Evolutionary conservation across 2,888 invertebrate genomes (phyloP).

Genomic region (Eristalis tenax): DNA sequence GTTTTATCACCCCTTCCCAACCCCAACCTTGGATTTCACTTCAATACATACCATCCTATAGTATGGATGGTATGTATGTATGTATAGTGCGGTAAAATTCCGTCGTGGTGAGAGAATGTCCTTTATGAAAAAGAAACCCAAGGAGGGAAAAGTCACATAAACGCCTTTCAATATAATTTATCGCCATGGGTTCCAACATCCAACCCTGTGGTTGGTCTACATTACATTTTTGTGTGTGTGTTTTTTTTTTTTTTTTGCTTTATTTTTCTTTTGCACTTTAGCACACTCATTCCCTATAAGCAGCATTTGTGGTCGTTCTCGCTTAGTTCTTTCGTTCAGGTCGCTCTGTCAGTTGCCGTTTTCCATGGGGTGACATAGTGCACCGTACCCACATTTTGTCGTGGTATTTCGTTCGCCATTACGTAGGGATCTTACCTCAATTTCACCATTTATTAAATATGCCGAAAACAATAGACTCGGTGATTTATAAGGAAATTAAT

Average conservation of each 20-base stretch:
- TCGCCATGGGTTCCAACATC: constrained; percentile 28
- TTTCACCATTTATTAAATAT: constrained; percentile 74
- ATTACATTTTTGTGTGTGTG: constrained; percentile 32
- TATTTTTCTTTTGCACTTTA: background rate
- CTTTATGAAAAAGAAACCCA: constrained; percentile 42
- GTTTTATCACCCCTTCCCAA: constrained; percentile 21
- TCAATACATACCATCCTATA: background rate
- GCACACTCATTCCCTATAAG: constrained; percentile 10
- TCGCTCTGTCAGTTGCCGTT: constrained; percentile 9
- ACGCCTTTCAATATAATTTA: constrained; percentile 70
- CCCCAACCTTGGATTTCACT: constrained; percentile 22
- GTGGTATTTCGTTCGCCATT: constrained; percentile 1
- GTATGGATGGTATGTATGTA: background rate
- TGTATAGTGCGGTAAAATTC: background rate
- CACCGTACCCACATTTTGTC: constrained; percentile 1
- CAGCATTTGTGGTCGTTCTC: constrained; percentile 26
- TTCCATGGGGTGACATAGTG: constrained; percentile 12
- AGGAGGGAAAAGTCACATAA: constrained; percentile 65
- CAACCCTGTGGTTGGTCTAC: constrained; percentile 43
- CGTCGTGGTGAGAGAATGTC: constrained; percentile 30
- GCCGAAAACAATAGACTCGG: constrained; percentile 74
- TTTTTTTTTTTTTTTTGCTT: constrained; percentile 10
- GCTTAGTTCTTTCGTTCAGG: constrained; percentile 17
- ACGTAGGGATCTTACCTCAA: constrained; percentile 29
- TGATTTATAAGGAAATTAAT: constrained; percentile 76